These are phyloP conservation scores for Pipistrellus nathusii DNA, from an alignment of 2,797 vertebrate genomes.

Conservation along the genomic window DNA sequence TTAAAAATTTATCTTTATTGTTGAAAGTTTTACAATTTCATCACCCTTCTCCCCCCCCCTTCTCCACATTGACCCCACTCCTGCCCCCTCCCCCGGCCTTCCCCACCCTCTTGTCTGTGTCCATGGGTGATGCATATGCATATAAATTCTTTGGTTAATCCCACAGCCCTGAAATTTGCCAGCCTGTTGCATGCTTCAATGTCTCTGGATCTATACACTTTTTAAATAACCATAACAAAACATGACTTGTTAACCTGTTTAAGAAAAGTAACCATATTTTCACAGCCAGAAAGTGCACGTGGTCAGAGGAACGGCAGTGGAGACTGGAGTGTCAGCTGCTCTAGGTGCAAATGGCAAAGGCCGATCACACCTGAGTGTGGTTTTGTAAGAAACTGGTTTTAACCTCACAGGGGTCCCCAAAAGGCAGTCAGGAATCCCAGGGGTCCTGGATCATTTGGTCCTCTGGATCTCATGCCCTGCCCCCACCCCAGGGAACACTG, in stretches of 20 bases:
- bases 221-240: background rate
- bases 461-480: background rate
- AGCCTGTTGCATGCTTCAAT: too few species aligned
- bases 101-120: too few species aligned
- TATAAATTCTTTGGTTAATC: too few species aligned
- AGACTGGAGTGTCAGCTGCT: background rate
- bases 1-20: too few species aligned
- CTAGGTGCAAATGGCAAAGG: background rate
- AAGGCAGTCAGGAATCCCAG: background rate
- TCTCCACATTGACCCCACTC: too few species aligned
- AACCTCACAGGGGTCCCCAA: background rate
- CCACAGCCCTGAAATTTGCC: too few species aligned
- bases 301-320: background rate
- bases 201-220: too few species aligned
- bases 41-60: too few species aligned
- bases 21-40: too few species aligned
- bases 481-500: background rate
- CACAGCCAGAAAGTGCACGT: background rate
- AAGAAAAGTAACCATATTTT: background rate
- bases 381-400: background rate
- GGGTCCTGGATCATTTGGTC: background rate
- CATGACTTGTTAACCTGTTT: background rate
- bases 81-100: too few species aligned
- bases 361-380: background rate
- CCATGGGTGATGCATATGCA: too few species aligned